Percentiles rank a stretch among this genome's conserved stretches.
These are phyloP conservation scores for Arrhopalites spinosus DNA, from an alignment of 2,888 invertebrate species.

Conservation along the genomic window DNA sequence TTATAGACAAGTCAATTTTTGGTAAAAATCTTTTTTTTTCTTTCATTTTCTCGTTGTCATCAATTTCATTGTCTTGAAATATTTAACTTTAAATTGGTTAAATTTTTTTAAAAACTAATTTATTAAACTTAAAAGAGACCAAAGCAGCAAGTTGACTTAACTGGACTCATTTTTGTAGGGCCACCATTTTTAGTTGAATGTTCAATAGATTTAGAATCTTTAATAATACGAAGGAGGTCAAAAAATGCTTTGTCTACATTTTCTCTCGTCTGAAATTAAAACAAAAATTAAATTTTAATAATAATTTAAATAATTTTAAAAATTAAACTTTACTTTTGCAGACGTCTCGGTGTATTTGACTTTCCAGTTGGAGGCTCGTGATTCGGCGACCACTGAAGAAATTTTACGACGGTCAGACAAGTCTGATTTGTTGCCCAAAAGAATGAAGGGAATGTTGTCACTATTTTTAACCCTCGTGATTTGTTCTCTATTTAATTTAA, in stretches of 20 bases:
- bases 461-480: constrained; percentile 98
- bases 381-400: constrained; percentile 81
- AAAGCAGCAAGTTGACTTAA: constrained; percentile 13
- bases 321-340: constrained; percentile 70
- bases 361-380: constrained; percentile 89
- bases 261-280: constrained; percentile 71
- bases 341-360: constrained; percentile 99
- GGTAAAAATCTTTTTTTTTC: too few species aligned
- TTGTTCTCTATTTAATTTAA: constrained; percentile 94
- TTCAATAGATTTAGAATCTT: constrained; percentile 12
- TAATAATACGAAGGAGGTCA: constrained; percentile 35
- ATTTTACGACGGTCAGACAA: constrained; percentile 82
- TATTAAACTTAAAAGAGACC: too few species aligned
- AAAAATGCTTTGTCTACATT: constrained; percentile 89
- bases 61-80: too few species aligned
- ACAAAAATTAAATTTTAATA: too few species aligned
- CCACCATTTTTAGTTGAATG: background rate
- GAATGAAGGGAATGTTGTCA: constrained; percentile 96
- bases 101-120: too few species aligned
- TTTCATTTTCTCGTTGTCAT: too few species aligned
- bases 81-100: too few species aligned
- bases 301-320: too few species aligned
- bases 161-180: constrained; percentile 16
- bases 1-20: too few species aligned
- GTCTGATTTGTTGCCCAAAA: constrained; percentile 99